Evolutionary conservation across 2,888 invertebrate genomes (phyloP).

Genomic region (Tridacna gigas): DNA sequence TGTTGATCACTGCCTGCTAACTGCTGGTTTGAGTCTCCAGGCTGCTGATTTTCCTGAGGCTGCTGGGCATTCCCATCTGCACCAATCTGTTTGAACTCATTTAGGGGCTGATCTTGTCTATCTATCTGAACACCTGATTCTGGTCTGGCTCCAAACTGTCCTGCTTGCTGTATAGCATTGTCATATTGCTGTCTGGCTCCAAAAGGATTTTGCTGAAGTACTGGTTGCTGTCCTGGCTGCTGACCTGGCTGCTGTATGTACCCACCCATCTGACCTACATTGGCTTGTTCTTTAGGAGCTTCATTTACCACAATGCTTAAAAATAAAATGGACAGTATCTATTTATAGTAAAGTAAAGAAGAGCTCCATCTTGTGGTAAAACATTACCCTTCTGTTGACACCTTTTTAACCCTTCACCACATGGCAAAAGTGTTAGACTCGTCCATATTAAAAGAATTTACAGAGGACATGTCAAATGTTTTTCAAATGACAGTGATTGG

Average conservation of each 20-base stretch:
- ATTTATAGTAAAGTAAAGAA: neutral
- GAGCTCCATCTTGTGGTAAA: neutral
- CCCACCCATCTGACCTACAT: neutral
- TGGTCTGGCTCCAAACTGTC: neutral
- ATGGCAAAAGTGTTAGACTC: no score
- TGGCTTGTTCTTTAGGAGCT: neutral
- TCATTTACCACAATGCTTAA: neutral
- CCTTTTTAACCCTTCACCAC: no score
- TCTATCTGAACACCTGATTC: no score
- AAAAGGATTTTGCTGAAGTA: neutral
- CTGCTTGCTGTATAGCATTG: neutral
- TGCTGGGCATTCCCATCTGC: neutral
- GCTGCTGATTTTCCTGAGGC: neutral
- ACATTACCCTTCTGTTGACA: no score
- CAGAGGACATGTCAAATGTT: no score
- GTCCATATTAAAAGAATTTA: no score
- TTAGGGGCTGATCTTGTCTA: neutral
- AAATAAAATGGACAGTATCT: neutral
- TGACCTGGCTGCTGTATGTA: conserved; percentile 3
- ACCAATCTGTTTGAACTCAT: neutral
- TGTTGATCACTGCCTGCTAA: neutral
- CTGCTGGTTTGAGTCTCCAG: neutral
- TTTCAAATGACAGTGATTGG: no score
- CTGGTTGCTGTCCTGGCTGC: conserved; percentile 8
- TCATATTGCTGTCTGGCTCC: neutral